Conservation (phyloP, 2,888 invertebrate genomes). For the Slavum lentiscoides region DNA sequence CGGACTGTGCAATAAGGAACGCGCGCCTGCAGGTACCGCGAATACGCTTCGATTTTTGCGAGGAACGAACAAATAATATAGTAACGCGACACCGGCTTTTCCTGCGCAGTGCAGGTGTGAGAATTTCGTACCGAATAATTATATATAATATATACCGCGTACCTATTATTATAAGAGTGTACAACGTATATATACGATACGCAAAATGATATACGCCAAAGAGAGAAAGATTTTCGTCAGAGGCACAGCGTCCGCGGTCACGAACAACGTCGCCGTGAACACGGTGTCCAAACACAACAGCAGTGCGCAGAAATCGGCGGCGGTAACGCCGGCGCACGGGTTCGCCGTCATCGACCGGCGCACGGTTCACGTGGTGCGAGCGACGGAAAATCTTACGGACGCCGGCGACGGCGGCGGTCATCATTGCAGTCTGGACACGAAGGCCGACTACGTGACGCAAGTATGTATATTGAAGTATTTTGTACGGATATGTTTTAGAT, state of each 20-base stretch:
- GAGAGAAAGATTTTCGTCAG: slow-evolving; percentile 56
- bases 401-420: not conserved
- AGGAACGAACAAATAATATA: no score
- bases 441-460: slow-evolving; percentile 23
- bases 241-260: slow-evolving; percentile 57
- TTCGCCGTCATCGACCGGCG: slow-evolving; percentile 25
- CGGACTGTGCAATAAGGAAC: no score
- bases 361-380: not conserved
- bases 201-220: slow-evolving; percentile 56
- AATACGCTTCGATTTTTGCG: no score
- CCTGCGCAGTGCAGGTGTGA: no score
- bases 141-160: no score
- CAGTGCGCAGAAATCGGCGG: not conserved
- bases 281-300: not conserved
- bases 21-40: no score
- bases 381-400: not conserved
- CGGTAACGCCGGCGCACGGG: not conserved
- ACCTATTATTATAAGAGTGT: no score
- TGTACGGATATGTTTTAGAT: no score
- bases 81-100: no score
- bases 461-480: not conserved
- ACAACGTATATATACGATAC: no score
- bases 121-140: no score
- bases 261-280: slow-evolving; percentile 57
- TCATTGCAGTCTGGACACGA: not conserved